Base-by-base conservation (phyloP, 1,140 invertebrate genomes). In the Sinonovacula constricta region DNA sequence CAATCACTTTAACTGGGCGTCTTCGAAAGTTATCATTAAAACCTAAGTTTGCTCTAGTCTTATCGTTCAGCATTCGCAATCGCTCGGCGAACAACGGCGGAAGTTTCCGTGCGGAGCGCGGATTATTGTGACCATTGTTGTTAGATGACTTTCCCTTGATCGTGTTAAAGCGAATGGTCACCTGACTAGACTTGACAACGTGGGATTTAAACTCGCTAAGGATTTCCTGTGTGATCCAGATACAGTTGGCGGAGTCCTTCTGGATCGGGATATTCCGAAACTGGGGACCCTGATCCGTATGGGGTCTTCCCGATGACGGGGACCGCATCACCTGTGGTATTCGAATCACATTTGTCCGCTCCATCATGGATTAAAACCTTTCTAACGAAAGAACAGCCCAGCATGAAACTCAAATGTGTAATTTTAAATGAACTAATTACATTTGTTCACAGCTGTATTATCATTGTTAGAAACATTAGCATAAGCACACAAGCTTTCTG, bases 171-270 rank as follows among this genome's bases (percentile, higher is more conserved):
- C 57, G 66, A 3, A 76, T 24, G 18, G 60, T 59, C 5, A 76
- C 72, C 45, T 65, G 66, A 18, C 59, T 51, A 7, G 72, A 76
- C 45, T 76, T 66, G 26, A 59, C 72, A 18, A 76, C 51, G 15
- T 31, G 36, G 5, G 63, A 45, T 59, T 67, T 66, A 49, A 76
- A 76, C 31, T 36, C 72, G 31, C 67, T 60, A 15, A 76, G n/a
- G 10, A 76, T 76, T 3, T 76, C 72, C 36, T 76, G 62, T 5
- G 72, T 76, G n/a, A 76, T 76, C 63, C 63, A 51, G 18, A 76
- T 76, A 26, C 65, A 76, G 28, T 76, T 33, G 3, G 51, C 18
- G n/a, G 62, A 22, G 10, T 76, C 72, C 15, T 67, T 66, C 1
- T 57, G 2, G 18, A 12, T 49, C 28, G 62, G 63, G 24, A 56